phyloP scores from a whole-genome alignment of 1,140 invertebrate species.

The Drosophila repleta region DNA sequence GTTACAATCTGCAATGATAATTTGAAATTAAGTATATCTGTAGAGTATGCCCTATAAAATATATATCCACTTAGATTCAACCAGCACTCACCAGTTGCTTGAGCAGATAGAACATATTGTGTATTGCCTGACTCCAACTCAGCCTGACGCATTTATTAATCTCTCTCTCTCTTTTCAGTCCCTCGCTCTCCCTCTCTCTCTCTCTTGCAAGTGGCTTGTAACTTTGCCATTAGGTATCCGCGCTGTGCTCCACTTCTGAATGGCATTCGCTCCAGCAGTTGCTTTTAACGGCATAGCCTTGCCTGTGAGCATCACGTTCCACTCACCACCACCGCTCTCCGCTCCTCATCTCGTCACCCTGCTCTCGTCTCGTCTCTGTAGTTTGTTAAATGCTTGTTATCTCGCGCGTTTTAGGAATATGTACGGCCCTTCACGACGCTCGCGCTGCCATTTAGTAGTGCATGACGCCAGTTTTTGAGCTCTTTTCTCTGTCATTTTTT shows the following conservation, averaged over 20 bases:
- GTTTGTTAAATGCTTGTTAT: conserved; percentile 44
- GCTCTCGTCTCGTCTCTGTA: neutral
- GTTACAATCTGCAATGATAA: no score
- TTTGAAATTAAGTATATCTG: no score
- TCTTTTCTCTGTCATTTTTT: neutral
- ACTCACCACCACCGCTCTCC: neutral
- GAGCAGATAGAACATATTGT: no score
- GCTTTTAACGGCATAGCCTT: conserved; percentile 10
- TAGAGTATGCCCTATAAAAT: no score
- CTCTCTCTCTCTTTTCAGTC: neutral
- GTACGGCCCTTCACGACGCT: neutral
- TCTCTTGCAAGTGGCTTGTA: conserved; percentile 1
- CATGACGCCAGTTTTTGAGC: conserved; percentile 14
- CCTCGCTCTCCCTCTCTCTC: neutral
- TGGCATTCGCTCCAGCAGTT: neutral
- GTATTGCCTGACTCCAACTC: no score
- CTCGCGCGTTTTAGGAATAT: conserved; percentile 22
- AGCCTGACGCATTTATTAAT: neutral
- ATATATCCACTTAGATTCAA: no score
- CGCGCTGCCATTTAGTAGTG: conserved; percentile 17
- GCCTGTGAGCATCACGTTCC: neutral
- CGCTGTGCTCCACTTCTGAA: no score
- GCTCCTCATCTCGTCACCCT: neutral
- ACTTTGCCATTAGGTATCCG: neutral
- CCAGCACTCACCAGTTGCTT: no score